Evolutionary conservation across 1,140 invertebrate genomes (phyloP), one percentile per base, ranked within the genome.

Genomic region (Drosophila baimaii): DNA sequence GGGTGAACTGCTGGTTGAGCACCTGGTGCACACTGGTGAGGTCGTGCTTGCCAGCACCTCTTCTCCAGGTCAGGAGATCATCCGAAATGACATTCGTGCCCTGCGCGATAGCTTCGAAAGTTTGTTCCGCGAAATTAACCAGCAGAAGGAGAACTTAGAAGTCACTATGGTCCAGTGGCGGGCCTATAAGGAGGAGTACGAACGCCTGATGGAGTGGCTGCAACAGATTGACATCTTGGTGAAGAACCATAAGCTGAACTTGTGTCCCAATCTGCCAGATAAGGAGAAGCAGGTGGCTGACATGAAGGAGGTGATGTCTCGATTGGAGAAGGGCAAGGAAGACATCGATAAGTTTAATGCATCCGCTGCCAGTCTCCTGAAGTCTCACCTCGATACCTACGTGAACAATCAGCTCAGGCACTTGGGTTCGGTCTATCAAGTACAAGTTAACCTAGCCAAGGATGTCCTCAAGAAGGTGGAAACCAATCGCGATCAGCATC

Each of bases 381-480:
- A 96, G 46, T 98, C 97, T 1, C 97, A 97, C 82, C 92, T 98
- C 23, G 98, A 99, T 85, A 96, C 96, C 1, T 98, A 98, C 81
- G 96, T 99, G 0, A 97, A 96, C 78, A 98, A 98, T 90, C 98
- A 99, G 91, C 93, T 99, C 23, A 94, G 97, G 64, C 96, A 97
- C 90, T 93, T 98, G n/a, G 97, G 97, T 89, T 97, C 97, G 0
- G 94, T 97, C 77, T 98, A 98, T 91, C 96, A 98, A 93, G 96
- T 97, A 0, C 95, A 98, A 86, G 94, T 98, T 0, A 98, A 98
- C 90, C 93, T 98, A 74, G 97, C 96, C 1, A 98, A 98, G 92
- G 98, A 99, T 93, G 97, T 98, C 0, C 90, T 98, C 27, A 98
- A 97, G 80, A 98, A 98, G 92, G 96, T 98, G 12, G 96, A 98